Base-by-base conservation (phyloP, 2,888 invertebrate genomes). In the Allygus modestus region DNA sequence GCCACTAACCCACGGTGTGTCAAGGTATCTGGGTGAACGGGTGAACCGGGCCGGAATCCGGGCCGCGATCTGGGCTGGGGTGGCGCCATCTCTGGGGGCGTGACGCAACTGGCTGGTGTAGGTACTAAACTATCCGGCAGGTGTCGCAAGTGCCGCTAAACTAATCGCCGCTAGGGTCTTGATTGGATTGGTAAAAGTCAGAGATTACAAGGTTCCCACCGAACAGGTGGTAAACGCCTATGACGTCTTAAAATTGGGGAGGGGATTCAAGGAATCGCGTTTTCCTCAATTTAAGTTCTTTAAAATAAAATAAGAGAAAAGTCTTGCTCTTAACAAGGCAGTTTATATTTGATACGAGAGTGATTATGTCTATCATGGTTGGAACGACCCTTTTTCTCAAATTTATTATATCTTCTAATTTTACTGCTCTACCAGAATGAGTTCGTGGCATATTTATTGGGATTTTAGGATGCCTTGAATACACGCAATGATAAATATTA, bases 1-100 rank as follows among this genome's bases (percentile, higher is more conserved):
- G 15, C 46, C 15, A n/a, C n/a, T n/a, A n/a, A n/a, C n/a, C 12
- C 46, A 12, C 46, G 20, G 54, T 9, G 46, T 54, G 54, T 54
- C 54, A 54, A 54, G 54, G 54, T 54, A 54, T 54, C 54, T 54
- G 54, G 54, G 54, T 54, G 51, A n/a, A n/a, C n/a, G 54, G 54
- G 54, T 54, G 46, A 46, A 1, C 54, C 54, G 20, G 20, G 54
- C 9, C 20, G 54, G 46, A 12, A 46, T 23, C 2, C 20, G 20
- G 23, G 20, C 11, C 54, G 54, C 20, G 20, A 15, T 17, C 15
- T 17, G 51, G 11, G 9, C 58, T 7, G 26, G 23, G 65, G 65
- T 65, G 65, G 65, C 65, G 65, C 65, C 65, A 23, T 23, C 54
- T 54, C 20, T 54, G 54, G 54, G 20, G 20, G 23, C 1, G 58